A percentile compares a stretch with the other conserved stretches of the same genome.
Conservation (phyloP, 2,113 vertebrate genomes). For the Sinocyclocheilus anophthalmus region DNA sequence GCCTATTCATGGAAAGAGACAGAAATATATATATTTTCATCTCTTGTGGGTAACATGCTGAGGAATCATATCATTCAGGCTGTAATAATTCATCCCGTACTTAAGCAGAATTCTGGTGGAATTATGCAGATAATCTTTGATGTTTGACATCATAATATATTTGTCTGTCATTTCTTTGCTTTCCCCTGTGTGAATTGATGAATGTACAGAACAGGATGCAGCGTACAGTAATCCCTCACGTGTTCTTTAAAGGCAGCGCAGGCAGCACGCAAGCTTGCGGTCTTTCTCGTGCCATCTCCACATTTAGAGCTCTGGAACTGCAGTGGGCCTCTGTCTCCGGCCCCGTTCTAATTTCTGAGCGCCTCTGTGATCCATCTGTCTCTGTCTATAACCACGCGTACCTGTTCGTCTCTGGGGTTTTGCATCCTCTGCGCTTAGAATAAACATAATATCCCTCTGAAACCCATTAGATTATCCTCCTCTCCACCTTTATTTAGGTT, state of each 20-base stretch:
- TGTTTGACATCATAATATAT: slow-evolving; percentile 67
- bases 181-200: slow-evolving; percentile 66
- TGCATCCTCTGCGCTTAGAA: slow-evolving; percentile 49
- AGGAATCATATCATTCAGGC: slow-evolving; percentile 47
- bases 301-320: slow-evolving; percentile 34
- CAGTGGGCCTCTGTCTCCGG: slow-evolving; percentile 35
- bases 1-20: slow-evolving; percentile 3
- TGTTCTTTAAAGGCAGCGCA: slow-evolving; percentile 1
- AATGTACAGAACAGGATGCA: slow-evolving; percentile 57
- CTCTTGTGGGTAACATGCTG: slow-evolving; percentile 29
- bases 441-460: slow-evolving; percentile 63
- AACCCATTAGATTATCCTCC: slow-evolving; percentile 62
- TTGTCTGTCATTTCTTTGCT: slow-evolving; percentile 65
- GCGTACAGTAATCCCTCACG: slow-evolving; percentile 61
- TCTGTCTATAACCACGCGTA: slow-evolving; percentile 63
- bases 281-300: not conserved
- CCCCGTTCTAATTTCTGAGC: slow-evolving; percentile 52
- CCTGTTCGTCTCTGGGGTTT: slow-evolving; percentile 61
- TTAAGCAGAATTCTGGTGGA: slow-evolving; percentile 58
- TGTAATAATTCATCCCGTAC: slow-evolving; percentile 43
- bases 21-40: not conserved
- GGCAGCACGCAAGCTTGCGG: not conserved
- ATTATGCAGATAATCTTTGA: slow-evolving; percentile 62
- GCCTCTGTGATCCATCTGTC: slow-evolving; percentile 55
- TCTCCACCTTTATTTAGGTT: slow-evolving; percentile 59